Conservation (phyloP, 92 coral and sea anemone genomes). For the Isaurus tuberculatus region DNA sequence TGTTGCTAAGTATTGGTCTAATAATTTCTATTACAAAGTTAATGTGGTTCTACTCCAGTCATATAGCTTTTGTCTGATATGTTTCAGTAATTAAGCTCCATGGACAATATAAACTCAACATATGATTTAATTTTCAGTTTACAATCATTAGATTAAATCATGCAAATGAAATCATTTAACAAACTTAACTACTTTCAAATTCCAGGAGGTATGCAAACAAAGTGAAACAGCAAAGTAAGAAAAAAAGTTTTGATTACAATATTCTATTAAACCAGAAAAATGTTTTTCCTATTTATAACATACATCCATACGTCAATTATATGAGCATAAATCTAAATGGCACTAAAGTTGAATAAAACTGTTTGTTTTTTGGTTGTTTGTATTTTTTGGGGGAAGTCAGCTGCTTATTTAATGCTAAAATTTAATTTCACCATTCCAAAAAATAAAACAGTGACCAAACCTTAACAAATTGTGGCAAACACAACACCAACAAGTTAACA, state of each 20-base stretch:
- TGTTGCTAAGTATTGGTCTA: slow-evolving; percentile 24
- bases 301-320: slow-evolving; percentile 24
- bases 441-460: slow-evolving; percentile 30
- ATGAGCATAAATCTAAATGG: slow-evolving; percentile 31
- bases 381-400: slow-evolving; percentile 25
- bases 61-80: slow-evolving; percentile 37
- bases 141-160: not conserved
- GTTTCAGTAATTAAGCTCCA: slow-evolving; percentile 37
- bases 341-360: slow-evolving; percentile 33
- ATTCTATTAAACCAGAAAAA: slow-evolving; percentile 35
- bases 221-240: slow-evolving; percentile 38
- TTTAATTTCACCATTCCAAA: slow-evolving; percentile 34
- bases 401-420: slow-evolving; percentile 15
- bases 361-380: slow-evolving; percentile 33
- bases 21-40: slow-evolving; percentile 34
- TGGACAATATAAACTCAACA: slow-evolving; percentile 36
- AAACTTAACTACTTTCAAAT: slow-evolving; percentile 33
- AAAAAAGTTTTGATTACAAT: slow-evolving; percentile 31
- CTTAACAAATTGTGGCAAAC: slow-evolving; percentile 18
- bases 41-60: slow-evolving; percentile 41
- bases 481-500: slow-evolving; percentile 25
- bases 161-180: slow-evolving; percentile 36
- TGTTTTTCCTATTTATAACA: slow-evolving; percentile 38
- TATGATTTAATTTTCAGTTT: slow-evolving; percentile 13
- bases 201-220: slow-evolving; percentile 19